Evolutionary conservation across 2,888 invertebrate genomes (phyloP).

Genomic region (Andricus curvator): DNA sequence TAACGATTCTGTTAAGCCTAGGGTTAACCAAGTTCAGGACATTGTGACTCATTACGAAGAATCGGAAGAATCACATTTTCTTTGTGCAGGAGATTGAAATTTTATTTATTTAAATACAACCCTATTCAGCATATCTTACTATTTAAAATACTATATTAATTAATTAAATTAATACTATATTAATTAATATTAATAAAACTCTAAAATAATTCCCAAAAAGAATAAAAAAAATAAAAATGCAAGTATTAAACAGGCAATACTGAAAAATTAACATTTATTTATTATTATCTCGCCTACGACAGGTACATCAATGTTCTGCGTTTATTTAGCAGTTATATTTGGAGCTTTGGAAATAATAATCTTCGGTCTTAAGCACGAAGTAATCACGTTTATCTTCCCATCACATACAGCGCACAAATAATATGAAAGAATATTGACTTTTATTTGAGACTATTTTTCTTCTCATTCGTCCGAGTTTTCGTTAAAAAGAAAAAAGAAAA

Average conservation of each 20-base stretch:
- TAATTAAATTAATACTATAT: no score
- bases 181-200: no score
- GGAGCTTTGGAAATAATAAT: background rate
- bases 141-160: background rate
- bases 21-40: background rate
- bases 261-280: background rate
- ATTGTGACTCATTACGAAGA: background rate
- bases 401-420: background rate
- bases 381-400: background rate
- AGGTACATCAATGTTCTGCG: background rate
- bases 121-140: background rate
- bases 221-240: background rate
- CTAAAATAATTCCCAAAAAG: background rate
- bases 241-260: background rate
- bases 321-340: background rate
- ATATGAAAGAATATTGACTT: background rate
- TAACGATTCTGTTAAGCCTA: background rate
- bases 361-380: background rate
- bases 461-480: background rate
- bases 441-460: background rate
- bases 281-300: background rate
- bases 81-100: background rate
- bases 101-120: background rate
- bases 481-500: background rate
- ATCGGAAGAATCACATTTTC: conserved; percentile 8